Evolutionary conservation across 92 coral and sea anemone species (phyloP), one percentile per base, ranked within the genome.

Genomic region (Paramuricea clavata): DNA sequence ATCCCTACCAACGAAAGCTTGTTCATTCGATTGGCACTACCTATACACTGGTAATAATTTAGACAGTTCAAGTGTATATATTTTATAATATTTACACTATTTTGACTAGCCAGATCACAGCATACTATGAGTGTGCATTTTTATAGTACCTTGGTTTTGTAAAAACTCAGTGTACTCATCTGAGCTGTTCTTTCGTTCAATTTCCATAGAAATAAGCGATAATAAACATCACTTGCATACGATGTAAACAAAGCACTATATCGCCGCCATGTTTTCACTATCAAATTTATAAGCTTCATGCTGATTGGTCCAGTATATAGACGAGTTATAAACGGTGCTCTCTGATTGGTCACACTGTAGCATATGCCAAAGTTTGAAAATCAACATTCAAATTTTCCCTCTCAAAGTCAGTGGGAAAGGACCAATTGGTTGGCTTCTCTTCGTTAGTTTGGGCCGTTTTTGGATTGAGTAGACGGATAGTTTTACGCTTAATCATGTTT

Each of bases 131-230:
- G n/a, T n/a, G n/a, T n/a, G n/a, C n/a, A n/a, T n/a, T n/a, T n/a
- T n/a, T n/a, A n/a, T n/a, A n/a, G n/a, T n/a, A n/a, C 98, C 98
- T 94, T 94, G 98, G 65, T 94, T 94, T 91, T 94, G 95, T 13
- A 94, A 89, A 91, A 94, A 92, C 86, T 94, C 90, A 87, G 88
- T 89, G 89, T 94, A 92, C 62, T 93, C 91, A 78, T 92, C 95
- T 39, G 93, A 90, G 43, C 83, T 88, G 44, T 61, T 83, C 30
- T 79, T 79, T 32, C 21, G 27, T 19, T 59, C 73, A 21, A 30
- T 61, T 59, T 79, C 84, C 84, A 79, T 79, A 44, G 56, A 72
- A 44, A 72, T 35, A 72, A 16, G 19, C 50, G 49, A 65, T 3
- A 65, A 65, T 28, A 16, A 28, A 30, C 31, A n/a, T 22, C 13